Conservation (phyloP, 2,113 vertebrate species). For the Turnix velox region DNA sequence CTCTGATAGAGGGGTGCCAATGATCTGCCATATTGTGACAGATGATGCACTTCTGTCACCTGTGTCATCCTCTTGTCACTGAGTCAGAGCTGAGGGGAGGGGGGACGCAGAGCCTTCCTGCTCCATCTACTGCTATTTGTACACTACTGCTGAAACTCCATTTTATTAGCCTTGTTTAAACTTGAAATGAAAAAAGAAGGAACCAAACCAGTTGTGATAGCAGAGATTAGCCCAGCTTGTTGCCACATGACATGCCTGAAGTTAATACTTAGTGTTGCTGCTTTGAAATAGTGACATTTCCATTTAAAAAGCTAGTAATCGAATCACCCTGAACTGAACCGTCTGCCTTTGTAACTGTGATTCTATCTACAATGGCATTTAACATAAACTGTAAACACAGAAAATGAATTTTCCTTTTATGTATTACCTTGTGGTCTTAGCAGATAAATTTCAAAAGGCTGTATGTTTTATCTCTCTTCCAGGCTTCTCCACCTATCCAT, state of each 20-base stretch:
- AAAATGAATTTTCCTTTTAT: constrained; percentile 37
- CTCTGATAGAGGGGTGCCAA: neutral
- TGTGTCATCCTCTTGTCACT: neutral
- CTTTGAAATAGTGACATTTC: constrained; percentile 55
- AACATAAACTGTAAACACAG: constrained; percentile 38
- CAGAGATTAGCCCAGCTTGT: constrained; percentile 10
- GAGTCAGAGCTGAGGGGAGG: neutral
- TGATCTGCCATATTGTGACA: neutral
- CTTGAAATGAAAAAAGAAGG: neutral
- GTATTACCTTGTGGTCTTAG: constrained; percentile 21
- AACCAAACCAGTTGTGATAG: neutral
- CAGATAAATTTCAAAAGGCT: constrained; percentile 54
- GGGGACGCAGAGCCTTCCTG: neutral
- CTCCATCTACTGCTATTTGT: neutral
- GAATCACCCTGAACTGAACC: constrained; percentile 17
- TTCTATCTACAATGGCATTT: constrained; percentile 41
- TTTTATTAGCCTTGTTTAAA: neutral
- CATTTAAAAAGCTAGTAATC: constrained; percentile 15
- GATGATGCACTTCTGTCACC: neutral
- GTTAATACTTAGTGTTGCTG: neutral
- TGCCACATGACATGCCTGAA: constrained; percentile 9
- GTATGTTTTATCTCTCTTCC: neutral
- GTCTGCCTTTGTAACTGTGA: constrained; percentile 29
- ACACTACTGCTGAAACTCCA: neutral
- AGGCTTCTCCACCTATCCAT: neutral